Base-by-base conservation (phyloP, 1,140 invertebrate species). In the Cylas formicarius region DNA sequence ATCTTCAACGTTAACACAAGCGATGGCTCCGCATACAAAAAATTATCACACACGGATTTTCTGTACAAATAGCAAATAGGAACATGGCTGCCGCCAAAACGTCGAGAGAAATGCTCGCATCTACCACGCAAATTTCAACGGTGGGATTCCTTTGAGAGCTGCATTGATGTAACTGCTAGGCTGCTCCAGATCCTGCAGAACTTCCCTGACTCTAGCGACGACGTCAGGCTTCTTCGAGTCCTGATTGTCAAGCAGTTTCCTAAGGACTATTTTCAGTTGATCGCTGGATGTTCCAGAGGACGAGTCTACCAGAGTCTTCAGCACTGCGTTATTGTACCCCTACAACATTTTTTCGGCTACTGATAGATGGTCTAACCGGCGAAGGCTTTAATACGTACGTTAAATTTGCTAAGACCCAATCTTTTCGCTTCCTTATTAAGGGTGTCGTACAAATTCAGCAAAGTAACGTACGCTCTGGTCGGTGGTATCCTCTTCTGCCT, bases 341-440 rank as follows among this genome's bases (percentile, higher is more conserved):
- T 75, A 58, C 17, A 70, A 62, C 10, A 29, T 31, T 40, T 32
- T n/a, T 26, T 31, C 17, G 19, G 16, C 21, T 13, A 4, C 9
- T 45, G 6, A 50, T 35, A 49, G n/a, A 28, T 46, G 16, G 16
- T 16, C 18, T 32, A 31, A 19, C 18, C 5, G n/a, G 18, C 29
- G 3, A 29, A 16, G 21, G 5, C 16, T 23, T 32, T 17, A 19
- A 24, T 32, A 52, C 50, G 48, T 40, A 75, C 73, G 45, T 60
- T 62, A 52, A 67, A 75, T 52, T 71, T 71, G 27, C 68, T 72
- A 2, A 75, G 61, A 21, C 64, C 65, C 37, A 74, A 62, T 23
- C 64, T 70, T 56, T 75, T 76, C 0, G 72, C 66, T 38, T 76
- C 74, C 43, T 73, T 69, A 52, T 72, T 75, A 13, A 76, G 48